Base-by-base conservation (phyloP, 2,888 invertebrate species). In the Blera fallax region DNA sequence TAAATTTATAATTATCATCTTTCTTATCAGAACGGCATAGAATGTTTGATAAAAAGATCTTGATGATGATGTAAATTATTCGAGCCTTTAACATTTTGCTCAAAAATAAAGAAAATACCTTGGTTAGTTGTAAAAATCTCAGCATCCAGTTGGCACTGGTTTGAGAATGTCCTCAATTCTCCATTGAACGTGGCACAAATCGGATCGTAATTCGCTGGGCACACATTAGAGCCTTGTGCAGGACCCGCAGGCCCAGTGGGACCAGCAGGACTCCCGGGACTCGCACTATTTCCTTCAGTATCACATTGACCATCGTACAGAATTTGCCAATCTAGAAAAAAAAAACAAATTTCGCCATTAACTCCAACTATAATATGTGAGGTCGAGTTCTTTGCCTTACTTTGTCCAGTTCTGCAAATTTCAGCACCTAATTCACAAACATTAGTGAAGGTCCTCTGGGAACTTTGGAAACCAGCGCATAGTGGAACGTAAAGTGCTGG, bases 161-260 rank as follows among this genome's bases (percentile, higher is more conserved):
- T 83, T n/a, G 72, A 3, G 6, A 83, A 83, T 0, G 83, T 78
- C 21, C 65, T 78, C 2, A 45, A 60, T 1, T n/a, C 21, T 2
- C 83, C 83, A 21, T 67, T 43, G 3, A 67, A 58, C 2, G 50
- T 11, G 7, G 65, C 72, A 65, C 82, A 82, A 1, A 82, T 24
- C 1, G 82, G 82, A 18, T 70, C 50, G 32, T 67, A 64, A 29
- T n/a, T 50, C 0, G 37, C n/a, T 58, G 81, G 40, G 7, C 81
- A 81, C 0, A 69, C 14, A 2, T 1, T 10, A 2, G 34, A 8
- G 8, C 4, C 24, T 24, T 24, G n/a, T n/a, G n/a, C 24, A 24
- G 24, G n/a, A n/a, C n/a, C n/a, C n/a, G n/a, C n/a, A n/a, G n/a
- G n/a, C n/a, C n/a, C n/a, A n/a, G n/a, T n/a, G n/a, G n/a, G n/a